These are phyloP conservation scores for Monarcha castaneiventris DNA, from an alignment of 2,113 vertebrate genomes.

Conservation along the genomic window DNA sequence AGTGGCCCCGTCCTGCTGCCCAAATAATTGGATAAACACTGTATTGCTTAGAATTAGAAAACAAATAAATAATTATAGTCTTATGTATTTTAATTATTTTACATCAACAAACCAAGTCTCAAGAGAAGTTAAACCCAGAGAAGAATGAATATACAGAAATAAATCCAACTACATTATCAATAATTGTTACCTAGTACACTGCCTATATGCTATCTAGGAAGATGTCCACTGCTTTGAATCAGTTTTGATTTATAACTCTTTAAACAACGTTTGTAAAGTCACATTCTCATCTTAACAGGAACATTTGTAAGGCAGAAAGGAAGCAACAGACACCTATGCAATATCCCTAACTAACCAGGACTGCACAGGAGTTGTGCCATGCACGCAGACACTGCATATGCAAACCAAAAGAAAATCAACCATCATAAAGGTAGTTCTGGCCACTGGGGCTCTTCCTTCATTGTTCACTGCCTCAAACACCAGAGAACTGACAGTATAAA, in stretches of 20 bases:
- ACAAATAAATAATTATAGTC: neutral
- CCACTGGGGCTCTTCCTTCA: neutral
- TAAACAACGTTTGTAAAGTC: neutral
- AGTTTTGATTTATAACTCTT: neutral
- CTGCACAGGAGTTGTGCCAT: neutral
- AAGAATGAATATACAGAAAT: neutral
- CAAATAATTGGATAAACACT: conserved; percentile 98
- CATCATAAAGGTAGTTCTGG: neutral
- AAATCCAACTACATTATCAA: neutral
- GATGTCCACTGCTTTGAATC: neutral
- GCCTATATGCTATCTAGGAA: neutral
- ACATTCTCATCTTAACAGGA: neutral
- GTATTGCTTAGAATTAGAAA: conserved; percentile 81
- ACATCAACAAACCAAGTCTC: neutral
- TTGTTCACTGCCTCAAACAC: neutral
- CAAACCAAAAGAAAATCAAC: neutral
- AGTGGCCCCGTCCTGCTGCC: conserved; percentile 94
- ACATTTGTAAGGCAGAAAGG: neutral
- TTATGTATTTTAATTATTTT: neutral
- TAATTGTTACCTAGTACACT: neutral
- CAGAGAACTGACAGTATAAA: neutral
- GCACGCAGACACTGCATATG: neutral
- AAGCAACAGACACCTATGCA: neutral
- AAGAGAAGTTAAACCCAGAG: neutral
- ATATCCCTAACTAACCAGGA: neutral